Percentiles rank a stretch among this genome's conserved stretches.
phyloP scores from a whole-genome alignment of 2,888 invertebrate genomes.

The Sminthurinus aureus region DNA sequence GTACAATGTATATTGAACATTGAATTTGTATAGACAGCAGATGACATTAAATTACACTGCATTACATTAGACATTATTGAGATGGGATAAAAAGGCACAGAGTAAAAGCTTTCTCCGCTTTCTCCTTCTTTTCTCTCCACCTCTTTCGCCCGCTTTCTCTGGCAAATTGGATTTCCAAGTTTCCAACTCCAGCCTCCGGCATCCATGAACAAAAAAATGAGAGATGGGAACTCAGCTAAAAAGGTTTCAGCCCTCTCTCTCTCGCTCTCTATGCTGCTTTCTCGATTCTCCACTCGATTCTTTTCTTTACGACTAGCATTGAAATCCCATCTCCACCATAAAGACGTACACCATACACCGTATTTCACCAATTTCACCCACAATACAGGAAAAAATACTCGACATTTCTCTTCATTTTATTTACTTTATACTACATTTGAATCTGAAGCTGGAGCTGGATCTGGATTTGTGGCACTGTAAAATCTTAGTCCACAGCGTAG shows the following conservation, averaged over 20 bases:
- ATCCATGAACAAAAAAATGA: background rate
- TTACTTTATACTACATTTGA: too few relatives aligned
- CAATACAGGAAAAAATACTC: too few relatives aligned
- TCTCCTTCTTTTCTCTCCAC: too few relatives aligned
- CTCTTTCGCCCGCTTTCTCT: background rate
- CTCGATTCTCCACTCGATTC: background rate
- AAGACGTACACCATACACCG: background rate
- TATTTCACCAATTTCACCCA: too few relatives aligned
- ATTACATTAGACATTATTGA: conserved; percentile 1
- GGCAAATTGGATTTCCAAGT: background rate
- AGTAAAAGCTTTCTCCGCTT: background rate
- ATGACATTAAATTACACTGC: background rate
- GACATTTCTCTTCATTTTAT: too few relatives aligned
- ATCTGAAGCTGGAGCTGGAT: too few relatives aligned
- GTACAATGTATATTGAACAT: background rate
- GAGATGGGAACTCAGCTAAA: background rate
- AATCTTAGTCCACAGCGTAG: too few relatives aligned
- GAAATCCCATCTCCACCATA: background rate
- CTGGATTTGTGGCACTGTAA: too few relatives aligned
- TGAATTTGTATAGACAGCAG: background rate
- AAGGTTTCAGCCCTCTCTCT: background rate
- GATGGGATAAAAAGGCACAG: background rate
- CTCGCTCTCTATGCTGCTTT: too few relatives aligned
- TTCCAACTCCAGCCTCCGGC: background rate
- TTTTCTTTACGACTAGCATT: background rate